A percentile compares a stretch with the other conserved stretches of the same genome.
Evolutionary conservation across 2,888 invertebrate species (phyloP).

Genomic region (Pheosia tremula): DNA sequence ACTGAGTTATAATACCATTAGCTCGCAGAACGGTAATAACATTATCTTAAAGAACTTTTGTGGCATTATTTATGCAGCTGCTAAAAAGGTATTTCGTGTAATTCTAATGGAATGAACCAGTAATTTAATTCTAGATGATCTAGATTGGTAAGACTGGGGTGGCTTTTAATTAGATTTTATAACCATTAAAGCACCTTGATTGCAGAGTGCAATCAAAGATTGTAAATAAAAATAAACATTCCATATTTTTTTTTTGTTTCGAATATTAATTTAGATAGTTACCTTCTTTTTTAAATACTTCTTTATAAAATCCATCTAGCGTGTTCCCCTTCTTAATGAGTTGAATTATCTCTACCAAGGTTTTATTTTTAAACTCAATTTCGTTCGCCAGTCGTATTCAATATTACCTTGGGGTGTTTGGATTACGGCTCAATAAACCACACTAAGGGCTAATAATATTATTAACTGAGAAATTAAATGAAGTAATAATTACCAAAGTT

Average conservation of each 20-base stretch:
- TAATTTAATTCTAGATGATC: neutral
- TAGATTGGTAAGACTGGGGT: neutral
- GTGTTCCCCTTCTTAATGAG: too few relatives aligned
- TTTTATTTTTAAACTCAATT: neutral
- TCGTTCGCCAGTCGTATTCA: neutral
- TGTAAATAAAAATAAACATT: neutral
- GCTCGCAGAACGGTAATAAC: neutral
- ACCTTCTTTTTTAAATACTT: too few relatives aligned
- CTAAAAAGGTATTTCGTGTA: conserved; percentile 6
- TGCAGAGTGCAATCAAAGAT: neutral
- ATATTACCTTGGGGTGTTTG: neutral
- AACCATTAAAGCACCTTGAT: neutral
- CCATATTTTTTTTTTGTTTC: too few relatives aligned
- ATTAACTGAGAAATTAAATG: neutral
- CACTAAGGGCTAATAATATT: neutral
- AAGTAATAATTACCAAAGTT: neutral
- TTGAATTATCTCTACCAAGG: neutral
- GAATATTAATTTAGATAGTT: too few relatives aligned
- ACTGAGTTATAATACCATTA: too few relatives aligned
- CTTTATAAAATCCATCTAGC: too few relatives aligned
- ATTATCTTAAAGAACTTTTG: neutral
- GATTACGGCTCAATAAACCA: conserved; percentile 2
- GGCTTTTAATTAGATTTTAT: neutral
- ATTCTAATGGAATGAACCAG: conserved; percentile 1
- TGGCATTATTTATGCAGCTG: conserved; percentile 1